Base-by-base conservation (phyloP, 1,140 invertebrate species). In the Scaptomyza graminum region DNA sequence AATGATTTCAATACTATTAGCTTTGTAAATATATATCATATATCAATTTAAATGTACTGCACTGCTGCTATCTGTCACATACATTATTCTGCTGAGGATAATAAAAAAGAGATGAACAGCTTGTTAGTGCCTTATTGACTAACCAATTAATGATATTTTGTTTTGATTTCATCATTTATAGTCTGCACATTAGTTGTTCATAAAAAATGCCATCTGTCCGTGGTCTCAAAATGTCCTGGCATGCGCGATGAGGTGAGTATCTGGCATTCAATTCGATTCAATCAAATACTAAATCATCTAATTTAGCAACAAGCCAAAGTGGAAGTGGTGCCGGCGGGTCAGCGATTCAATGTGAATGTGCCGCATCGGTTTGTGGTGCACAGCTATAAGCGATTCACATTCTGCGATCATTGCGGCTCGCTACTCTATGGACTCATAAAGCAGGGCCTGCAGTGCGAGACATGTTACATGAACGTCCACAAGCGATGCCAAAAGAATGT, bases 401-500 rank as follows among this genome's bases (percentile, higher is more conserved):
- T 99, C 93, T 99, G 99, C 94, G 98, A 99, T 93, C 99, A 99
- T 92, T 99, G 99, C 93, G 99, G 99, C 57, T 92, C 91, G 41
- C 61, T 92, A 46, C 94, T 99, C 13, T 99, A 99, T 92, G 99
- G 99, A 13, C 94, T 99, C 71, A 96, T 98, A 84, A 97, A 95
- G 92, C 99, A 99, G 94, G 99, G 99, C 31, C 93, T 99, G 68
- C 97, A 99, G 92, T 99, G 99, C 93, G 96, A 98, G 95, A 97
- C 95, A 74, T 99, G 99, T 92, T 96, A 95, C 79, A 96, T 99
- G 94, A 99, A 99, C 93, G 98, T 99, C 62, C 99, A 99, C 93
- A 99, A 99, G 93, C 94, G 98, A 67, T 99, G 99, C 92, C 96
- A 99, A 92, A 98, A 98, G 93, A 99, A 99, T 93, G 98, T 99